Conservation (phyloP, 2,113 vertebrate species). For the Eptatretus burgeri region DNA sequence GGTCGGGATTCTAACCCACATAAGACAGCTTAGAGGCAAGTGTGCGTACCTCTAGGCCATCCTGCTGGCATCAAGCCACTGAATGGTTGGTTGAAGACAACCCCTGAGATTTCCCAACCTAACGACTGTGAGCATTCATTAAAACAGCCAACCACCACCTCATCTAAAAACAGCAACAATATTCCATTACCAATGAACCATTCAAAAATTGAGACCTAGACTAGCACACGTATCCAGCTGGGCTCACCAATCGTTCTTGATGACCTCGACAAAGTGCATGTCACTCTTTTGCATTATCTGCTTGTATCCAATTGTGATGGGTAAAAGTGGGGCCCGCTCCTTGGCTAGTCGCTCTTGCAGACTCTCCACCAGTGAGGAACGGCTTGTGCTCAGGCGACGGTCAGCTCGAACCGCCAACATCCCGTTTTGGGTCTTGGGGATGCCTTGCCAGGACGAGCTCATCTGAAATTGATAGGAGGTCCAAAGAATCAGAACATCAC, state of each 20-base stretch:
- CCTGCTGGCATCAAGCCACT: too few relatives aligned
- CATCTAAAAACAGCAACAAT: background rate
- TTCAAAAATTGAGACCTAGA: background rate
- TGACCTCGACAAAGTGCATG: constrained; percentile 84
- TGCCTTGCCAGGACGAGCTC: constrained; percentile 11
- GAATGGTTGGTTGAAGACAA: too few relatives aligned
- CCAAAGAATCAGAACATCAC: too few relatives aligned
- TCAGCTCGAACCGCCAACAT: constrained; percentile 43
- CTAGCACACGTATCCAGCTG: background rate
- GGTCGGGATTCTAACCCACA: too few relatives aligned
- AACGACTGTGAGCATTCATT: too few relatives aligned
- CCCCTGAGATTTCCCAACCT: too few relatives aligned
- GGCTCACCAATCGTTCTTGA: constrained; percentile 76
- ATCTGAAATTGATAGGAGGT: too few relatives aligned
- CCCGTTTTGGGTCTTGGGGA: constrained; percentile 46
- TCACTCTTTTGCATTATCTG: constrained; percentile 27
- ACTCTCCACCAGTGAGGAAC: constrained; percentile 69
- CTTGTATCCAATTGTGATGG: constrained; percentile 64
- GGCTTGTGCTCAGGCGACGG: constrained; percentile 54
- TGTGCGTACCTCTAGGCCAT: too few relatives aligned
- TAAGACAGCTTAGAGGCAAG: too few relatives aligned
- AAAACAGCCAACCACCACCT: background rate
- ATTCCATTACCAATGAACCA: too few relatives aligned
- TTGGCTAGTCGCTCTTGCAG: constrained; percentile 49
- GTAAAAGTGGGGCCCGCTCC: constrained; percentile 37